A percentile compares a stretch with the other conserved stretches of the same genome.
These are phyloP conservation scores for Tetrapedia diversipes DNA, from an alignment of 2,888 invertebrate species.

Conservation along the genomic window DNA sequence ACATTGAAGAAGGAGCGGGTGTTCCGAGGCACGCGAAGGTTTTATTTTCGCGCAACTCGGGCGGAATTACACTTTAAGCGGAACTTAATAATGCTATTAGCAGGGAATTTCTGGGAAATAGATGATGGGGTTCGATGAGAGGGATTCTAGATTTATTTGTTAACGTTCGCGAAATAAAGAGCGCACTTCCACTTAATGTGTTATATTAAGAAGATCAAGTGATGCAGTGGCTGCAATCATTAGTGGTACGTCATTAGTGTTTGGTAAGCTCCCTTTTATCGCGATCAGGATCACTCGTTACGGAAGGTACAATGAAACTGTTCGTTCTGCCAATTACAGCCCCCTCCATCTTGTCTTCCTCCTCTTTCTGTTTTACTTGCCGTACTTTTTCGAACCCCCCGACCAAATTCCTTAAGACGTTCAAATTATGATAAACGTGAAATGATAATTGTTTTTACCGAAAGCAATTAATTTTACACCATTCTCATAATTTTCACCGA, in stretches of 20 bases:
- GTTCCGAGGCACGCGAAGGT: conserved; percentile 31
- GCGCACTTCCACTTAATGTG: too few relatives aligned
- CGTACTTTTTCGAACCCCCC: background rate
- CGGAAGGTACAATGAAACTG: conserved; percentile 62
- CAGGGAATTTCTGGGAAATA: background rate
- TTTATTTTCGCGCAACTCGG: background rate
- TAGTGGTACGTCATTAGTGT: too few relatives aligned
- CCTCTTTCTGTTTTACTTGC: conserved; percentile 10
- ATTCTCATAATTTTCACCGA: conserved; percentile 10
- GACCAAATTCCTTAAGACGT: conserved; percentile 19
- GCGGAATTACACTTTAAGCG: conserved; percentile 4
- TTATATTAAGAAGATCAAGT: too few relatives aligned
- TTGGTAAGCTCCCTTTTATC: conserved; percentile 45
- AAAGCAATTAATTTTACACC: conserved; percentile 32
- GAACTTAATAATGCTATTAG: background rate
- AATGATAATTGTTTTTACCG: conserved; percentile 47
- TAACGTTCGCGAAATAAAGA: too few relatives aligned
- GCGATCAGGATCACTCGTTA: conserved; percentile 44
- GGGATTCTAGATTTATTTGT: background rate
- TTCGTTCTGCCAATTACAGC: conserved; percentile 61
- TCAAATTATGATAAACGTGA: conserved; percentile 37
- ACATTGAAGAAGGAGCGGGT: conserved; percentile 11
- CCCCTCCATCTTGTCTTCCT: conserved; percentile 31
- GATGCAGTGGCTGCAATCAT: too few relatives aligned
- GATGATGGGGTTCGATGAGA: background rate